These are phyloP conservation scores for Microcebus lehilahytsara DNA, from an alignment of 2,113 vertebrate species.

Conservation along the genomic window DNA sequence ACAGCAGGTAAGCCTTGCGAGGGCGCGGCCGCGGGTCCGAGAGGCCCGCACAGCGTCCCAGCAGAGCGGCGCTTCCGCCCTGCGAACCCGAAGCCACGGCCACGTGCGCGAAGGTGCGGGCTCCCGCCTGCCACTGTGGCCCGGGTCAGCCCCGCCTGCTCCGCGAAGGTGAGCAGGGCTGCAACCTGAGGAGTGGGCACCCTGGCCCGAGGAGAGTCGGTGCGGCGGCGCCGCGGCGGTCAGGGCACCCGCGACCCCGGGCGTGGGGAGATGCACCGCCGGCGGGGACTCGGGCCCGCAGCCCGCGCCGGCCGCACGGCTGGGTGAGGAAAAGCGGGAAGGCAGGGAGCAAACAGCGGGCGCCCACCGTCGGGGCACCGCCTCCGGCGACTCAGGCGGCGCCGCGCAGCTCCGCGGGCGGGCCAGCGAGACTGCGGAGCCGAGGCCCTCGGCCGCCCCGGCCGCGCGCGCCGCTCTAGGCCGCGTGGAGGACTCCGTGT, in stretches of 20 bases:
- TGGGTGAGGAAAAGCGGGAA: neutral
- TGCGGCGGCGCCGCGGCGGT: accelerated
- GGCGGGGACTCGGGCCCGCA: neutral
- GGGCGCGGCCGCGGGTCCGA: neutral
- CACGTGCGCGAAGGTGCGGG: neutral
- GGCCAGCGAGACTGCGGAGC: no score
- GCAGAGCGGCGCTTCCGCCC: neutral
- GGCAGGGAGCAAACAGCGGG: accelerated
- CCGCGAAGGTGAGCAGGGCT: neutral
- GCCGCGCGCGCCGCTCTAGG: neutral
- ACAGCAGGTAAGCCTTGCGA: neutral
- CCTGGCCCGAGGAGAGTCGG: neutral
- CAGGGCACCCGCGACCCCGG: neutral
- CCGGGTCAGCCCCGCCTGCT: neutral
- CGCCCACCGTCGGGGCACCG: accelerated
- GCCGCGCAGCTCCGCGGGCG: accelerated
- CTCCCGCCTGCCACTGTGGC: neutral
- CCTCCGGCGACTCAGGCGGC: accelerated
- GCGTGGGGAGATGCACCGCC: no score
- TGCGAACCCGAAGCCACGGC: neutral
- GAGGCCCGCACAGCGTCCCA: neutral
- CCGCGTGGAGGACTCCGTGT: neutral
- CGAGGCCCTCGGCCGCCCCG: accelerated
- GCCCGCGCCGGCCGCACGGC: neutral
- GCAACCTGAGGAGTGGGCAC: neutral